Evolutionary conservation across 2,888 invertebrate genomes (phyloP), one percentile per base, ranked within the genome.

Genomic region (Microchrysa polita): DNA sequence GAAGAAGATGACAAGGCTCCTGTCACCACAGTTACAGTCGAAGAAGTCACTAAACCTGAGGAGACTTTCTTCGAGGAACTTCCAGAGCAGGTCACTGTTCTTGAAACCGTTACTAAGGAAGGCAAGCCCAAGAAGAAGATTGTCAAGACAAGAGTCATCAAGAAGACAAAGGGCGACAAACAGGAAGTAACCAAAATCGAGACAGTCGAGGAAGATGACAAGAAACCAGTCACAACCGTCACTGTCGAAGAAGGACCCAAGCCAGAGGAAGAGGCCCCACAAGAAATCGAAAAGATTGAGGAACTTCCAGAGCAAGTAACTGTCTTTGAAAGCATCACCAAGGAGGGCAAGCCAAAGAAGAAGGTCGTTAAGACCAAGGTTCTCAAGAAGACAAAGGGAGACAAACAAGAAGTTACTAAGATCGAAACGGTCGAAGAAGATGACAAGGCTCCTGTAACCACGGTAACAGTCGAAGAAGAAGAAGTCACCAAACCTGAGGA

Each of bases 1-100:
- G 79, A 85, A 78, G 84, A 86, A 79, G 86, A 85, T 78, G 86
- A 84, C 57, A 83, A 85, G 73, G 42, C 76, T 65, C 87, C 87
- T 0, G 79, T 83, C 71, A 86, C 83, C 1, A 85, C 82, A 1
- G 79, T 82, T 1, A 79, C 80, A 7, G 80, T 82, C 0, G 78
- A 81, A 60, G 80, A 82, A 73, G 81, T 80, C 18, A 82, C 83
- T 12, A 83, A 16, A 14, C 48, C 44, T 14, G 72, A 72, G 20
- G 72, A 72, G 52, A 22, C 63, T 44, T 79, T 80, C 44, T 77
- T 78, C 48, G 77, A 77, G 69, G 83, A 83, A 63, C 67, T 74
- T 73, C 77, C 75, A 60, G 81, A 76, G 55, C 71, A 76, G 73
- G 73, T 84, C 0, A 82, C 83, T 60, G 79, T 81, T 2, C 77